Conservation (phyloP, 2,888 invertebrate species). For the Margaritifera margaritifera region DNA sequence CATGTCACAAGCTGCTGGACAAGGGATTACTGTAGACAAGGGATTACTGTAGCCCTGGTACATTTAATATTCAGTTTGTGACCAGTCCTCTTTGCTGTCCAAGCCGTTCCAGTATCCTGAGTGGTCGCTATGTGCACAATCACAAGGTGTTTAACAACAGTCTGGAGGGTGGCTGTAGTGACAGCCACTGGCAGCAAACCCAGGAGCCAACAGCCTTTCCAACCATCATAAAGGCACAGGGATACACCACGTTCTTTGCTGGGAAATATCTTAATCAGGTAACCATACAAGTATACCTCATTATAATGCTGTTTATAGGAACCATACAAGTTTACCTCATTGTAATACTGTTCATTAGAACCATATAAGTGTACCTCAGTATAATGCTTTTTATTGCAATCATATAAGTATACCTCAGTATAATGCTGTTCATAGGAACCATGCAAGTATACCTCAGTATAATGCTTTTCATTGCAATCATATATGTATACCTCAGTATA, state of each 20-base stretch:
- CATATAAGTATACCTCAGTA: too few relatives aligned
- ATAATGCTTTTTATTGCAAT: too few relatives aligned
- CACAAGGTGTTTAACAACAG: conserved; percentile 86
- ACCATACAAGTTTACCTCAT: too few relatives aligned
- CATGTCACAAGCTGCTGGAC: too few relatives aligned
- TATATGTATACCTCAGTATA: too few relatives aligned
- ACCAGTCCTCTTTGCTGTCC: conserved; percentile 92
- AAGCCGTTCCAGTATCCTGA: conserved; percentile 88
- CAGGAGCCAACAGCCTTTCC: conserved; percentile 83
- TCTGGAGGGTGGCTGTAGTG: conserved; percentile 84
- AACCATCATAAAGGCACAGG: conserved; percentile 78
- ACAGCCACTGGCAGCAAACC: conserved; percentile 79
- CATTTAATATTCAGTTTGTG: conserved; percentile 79
- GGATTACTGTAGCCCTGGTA: not conserved
- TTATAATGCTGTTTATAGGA: too few relatives aligned
- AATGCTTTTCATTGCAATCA: too few relatives aligned
- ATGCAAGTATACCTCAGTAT: too few relatives aligned
- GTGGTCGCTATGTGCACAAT: conserved; percentile 89
- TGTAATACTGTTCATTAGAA: too few relatives aligned
- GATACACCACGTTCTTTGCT: conserved; percentile 90
- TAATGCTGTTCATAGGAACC: too few relatives aligned
- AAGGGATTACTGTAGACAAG: not conserved
- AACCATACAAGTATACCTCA: too few relatives aligned
- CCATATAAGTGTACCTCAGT: too few relatives aligned
- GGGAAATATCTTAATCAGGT: conserved; percentile 96